A percentile compares a stretch with the other conserved stretches of the same genome.
Evolutionary conservation across 2,113 vertebrate species (phyloP).

Genomic region (Copsychus sechellarum): DNA sequence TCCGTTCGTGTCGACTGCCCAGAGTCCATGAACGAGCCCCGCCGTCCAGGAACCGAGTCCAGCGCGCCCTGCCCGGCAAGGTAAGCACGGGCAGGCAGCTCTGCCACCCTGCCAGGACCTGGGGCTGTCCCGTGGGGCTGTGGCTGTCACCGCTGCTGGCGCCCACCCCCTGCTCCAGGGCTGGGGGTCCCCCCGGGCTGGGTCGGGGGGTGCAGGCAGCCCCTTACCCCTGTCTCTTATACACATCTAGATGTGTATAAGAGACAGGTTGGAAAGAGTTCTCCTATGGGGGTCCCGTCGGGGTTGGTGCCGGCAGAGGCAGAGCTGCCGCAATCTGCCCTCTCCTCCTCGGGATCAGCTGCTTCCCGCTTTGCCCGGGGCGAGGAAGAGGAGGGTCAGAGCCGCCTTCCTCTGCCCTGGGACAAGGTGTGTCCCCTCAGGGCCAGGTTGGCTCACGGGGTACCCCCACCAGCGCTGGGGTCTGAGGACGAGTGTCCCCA

Average conservation of each 20-base stretch:
- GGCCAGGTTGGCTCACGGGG: background rate
- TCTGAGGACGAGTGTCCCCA: background rate
- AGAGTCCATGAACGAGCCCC: slow-evolving; percentile 84
- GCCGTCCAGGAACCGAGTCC: background rate
- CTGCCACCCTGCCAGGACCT: fast-evolving
- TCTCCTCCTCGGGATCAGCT: background rate
- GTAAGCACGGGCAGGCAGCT: slow-evolving; percentile 3
- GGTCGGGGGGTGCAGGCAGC: background rate
- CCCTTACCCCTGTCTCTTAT: fast-evolving
- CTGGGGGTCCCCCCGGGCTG: fast-evolving
- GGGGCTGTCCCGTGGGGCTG: background rate
- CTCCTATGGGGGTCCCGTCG: fast-evolving
- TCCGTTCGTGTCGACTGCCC: slow-evolving; percentile 88
- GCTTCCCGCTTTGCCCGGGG: background rate
- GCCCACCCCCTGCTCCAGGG: background rate
- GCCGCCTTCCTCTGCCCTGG: background rate
- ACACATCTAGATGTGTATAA: too few species aligned
- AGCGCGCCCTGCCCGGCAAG: background rate
- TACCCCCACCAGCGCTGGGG: fast-evolving
- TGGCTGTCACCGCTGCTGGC: background rate
- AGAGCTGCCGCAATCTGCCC: background rate
- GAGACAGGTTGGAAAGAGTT: background rate
- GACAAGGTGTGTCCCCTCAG: background rate
- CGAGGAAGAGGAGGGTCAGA: background rate
- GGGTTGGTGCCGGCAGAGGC: background rate